Evolutionary conservation across 2,888 invertebrate genomes (phyloP).

Genomic region (Steinernema carpocapsae): DNA sequence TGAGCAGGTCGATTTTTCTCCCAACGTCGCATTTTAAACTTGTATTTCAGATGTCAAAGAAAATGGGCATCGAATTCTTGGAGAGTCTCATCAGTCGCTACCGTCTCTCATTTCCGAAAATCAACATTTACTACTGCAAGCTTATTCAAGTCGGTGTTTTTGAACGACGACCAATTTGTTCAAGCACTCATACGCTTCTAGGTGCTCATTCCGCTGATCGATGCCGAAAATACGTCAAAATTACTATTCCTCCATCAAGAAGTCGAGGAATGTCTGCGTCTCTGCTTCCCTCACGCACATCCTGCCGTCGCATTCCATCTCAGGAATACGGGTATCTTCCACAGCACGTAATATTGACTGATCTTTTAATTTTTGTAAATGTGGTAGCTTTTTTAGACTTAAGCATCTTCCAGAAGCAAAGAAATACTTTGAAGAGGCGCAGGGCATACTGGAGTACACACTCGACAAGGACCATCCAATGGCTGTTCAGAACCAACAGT

Average conservation of each 20-base stretch:
- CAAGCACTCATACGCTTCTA: constrained; percentile 16
- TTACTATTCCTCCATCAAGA: constrained; percentile 54
- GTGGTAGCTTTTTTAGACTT: background rate
- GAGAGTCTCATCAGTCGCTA: constrained; percentile 47
- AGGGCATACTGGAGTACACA: constrained; percentile 39
- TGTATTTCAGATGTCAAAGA: constrained; percentile 45
- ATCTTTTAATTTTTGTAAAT: background rate
- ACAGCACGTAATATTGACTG: constrained; percentile 28
- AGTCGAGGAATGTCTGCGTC: constrained; percentile 57
- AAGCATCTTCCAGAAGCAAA: constrained; percentile 14
- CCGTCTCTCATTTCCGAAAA: constrained; percentile 45
- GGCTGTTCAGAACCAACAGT: constrained; percentile 39
- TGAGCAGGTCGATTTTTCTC: constrained; percentile 40
- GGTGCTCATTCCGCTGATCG: constrained; percentile 46
- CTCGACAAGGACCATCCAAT: constrained; percentile 44
- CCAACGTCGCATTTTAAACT: background rate
- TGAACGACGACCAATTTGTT: background rate
- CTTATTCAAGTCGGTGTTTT: constrained; percentile 49
- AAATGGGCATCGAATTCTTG: constrained; percentile 45
- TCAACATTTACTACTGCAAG: constrained; percentile 54
- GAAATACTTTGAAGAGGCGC: constrained; percentile 38
- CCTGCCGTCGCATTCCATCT: constrained; percentile 65
- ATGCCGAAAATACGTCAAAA: constrained; percentile 43
- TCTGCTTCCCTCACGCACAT: constrained; percentile 62
- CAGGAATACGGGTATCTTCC: constrained; percentile 54